phyloP scores from a whole-genome alignment of 30 jellyfish, hydroid and myxozoan species.

The Nemopilema nomurai region DNA sequence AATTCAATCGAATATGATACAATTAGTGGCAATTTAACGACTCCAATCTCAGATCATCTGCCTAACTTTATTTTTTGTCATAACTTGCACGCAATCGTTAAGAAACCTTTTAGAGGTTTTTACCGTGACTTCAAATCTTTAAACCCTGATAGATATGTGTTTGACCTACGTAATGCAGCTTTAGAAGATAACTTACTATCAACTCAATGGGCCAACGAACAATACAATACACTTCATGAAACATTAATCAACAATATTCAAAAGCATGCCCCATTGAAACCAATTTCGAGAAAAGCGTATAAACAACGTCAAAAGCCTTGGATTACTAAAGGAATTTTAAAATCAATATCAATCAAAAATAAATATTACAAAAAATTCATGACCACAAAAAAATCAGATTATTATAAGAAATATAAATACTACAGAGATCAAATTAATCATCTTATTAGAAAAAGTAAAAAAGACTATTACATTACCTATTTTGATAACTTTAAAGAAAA shows the following conservation, averaged over 20 bases:
- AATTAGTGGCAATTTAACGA: background rate
- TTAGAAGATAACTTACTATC: background rate
- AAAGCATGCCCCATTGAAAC: background rate
- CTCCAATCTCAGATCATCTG: slow-evolving; percentile 6
- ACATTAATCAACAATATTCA: background rate
- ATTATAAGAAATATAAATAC: slow-evolving; percentile 6
- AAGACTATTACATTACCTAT: slow-evolving; percentile 10
- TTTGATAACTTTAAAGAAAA: slow-evolving; percentile 13
- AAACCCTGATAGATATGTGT: background rate
- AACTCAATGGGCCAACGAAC: background rate
- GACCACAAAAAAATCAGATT: background rate
- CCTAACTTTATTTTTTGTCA: slow-evolving; percentile 12
- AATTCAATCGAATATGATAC: slow-evolving; percentile 5
- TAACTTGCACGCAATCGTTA: background rate
- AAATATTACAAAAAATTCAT: background rate
- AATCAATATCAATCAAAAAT: slow-evolving; percentile 5
- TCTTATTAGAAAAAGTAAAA: slow-evolving; percentile 27
- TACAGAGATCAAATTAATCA: slow-evolving; percentile 30
- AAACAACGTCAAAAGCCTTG: background rate
- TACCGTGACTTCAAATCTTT: background rate
- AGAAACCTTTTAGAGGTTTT: background rate
- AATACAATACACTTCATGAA: background rate
- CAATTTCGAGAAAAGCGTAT: background rate
- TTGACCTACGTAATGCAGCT: background rate
- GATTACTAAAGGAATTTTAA: slow-evolving; percentile 8